Evolutionary conservation across 2,888 invertebrate species (phyloP), one percentile per base, ranked within the genome.

Genomic region (Neoitamus cyanurus): DNA sequence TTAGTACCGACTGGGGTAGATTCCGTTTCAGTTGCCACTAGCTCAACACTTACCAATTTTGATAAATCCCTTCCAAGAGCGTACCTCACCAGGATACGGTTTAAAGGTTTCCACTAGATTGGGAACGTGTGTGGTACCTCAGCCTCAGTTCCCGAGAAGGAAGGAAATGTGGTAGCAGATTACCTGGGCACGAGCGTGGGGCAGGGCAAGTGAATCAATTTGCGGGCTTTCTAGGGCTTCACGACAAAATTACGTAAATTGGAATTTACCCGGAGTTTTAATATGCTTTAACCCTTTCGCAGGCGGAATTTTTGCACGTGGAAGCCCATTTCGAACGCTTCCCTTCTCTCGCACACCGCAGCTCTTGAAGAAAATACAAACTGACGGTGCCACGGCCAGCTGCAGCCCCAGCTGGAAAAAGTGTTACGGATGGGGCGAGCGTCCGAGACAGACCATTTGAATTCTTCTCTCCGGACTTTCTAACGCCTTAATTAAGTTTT

Each of bases 191-290:
- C 68, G 68, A 9, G 9, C 2, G 68, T 28, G 9, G 13, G 11
- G 20, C 13, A 1, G 25, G 31, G 72, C 34, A 25, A 75, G 75
- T 25, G 36, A 75, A 36, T 75, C 37, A 31, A 75, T 75, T 75
- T 36, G 42, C 31, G 69, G 69, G 37, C 75, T 75, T 36, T 46
- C 11, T 30, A 28, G 42, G 77, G 77, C 42, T 77, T 77, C 77
- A 13, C n/a, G 77, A 46, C 46, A 73, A 30, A 30, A 46, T 77
- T 46, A 77, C 77, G 36, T 36, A 77, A 77, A 46, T 30, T 77
- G 77, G 46, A 46, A 77, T 77, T 48, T 48, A 28, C 37, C 77
- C n/a, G n/a, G 77, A 46, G 9, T 77, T 77, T 46, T 77, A 77
- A 77, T 46, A 46, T 46, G 46, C 77, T 77, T 77, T 46, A 77